Conservation (phyloP, 35 echinoderm and acorn worm species). For the Diadema setosum region DNA sequence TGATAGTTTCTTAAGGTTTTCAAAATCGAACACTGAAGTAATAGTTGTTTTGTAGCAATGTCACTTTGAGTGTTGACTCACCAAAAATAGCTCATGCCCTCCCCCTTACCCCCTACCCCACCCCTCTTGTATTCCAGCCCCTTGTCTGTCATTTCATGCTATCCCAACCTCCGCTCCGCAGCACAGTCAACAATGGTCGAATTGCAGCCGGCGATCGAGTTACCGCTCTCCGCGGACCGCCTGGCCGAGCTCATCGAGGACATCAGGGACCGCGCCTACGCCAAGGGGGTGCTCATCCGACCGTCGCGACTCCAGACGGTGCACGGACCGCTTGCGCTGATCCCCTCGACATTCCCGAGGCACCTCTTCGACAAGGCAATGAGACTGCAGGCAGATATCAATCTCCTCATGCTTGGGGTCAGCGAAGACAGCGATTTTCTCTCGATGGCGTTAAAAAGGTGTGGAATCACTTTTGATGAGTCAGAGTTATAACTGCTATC, state of each 20-base stretch:
- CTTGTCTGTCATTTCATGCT: neutral
- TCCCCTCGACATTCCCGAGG: conserved; percentile 6
- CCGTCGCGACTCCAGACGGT: neutral
- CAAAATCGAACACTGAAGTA: too few relatives aligned
- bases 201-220: neutral
- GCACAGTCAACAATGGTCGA: neutral
- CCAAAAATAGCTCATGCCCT: too few relatives aligned
- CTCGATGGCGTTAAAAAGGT: neutral
- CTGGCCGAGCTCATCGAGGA: neutral
- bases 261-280: neutral
- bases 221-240: neutral
- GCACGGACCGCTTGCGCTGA: neutral
- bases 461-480: neutral
- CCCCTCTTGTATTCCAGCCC: too few relatives aligned
- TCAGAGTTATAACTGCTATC: neutral
- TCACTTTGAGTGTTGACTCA: too few relatives aligned
- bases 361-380: neutral
- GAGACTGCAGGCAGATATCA: neutral
- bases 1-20: too few relatives aligned
- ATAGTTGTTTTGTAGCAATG: too few relatives aligned
- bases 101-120: too few relatives aligned
- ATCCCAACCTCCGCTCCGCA: neutral
- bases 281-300: neutral
- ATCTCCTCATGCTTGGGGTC: conserved; percentile 10
- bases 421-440: neutral